A percentile compares a stretch with the other conserved stretches of the same genome.
phyloP scores from a whole-genome alignment of 2,797 vertebrate genomes.

The Austrolebias charrua region DNA sequence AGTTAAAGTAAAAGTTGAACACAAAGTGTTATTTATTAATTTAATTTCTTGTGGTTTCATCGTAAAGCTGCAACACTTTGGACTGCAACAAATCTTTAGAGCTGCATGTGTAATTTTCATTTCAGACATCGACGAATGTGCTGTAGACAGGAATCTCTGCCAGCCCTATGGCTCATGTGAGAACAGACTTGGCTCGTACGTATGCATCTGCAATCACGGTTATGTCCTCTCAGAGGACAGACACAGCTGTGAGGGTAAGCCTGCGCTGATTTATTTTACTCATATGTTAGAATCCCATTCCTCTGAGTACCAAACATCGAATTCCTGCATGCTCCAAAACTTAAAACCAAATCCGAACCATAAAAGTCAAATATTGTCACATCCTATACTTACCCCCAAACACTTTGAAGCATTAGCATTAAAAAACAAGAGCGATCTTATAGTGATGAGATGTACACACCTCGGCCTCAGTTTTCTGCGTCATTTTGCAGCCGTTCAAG shows the following conservation, averaged over 20 bases:
- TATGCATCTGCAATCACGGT: conserved; percentile 86
- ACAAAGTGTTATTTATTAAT: neutral
- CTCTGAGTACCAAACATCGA: conserved; percentile 32
- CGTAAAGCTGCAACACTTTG: conserved; percentile 6
- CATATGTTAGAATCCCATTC: conserved; percentile 12
- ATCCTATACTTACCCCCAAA: too few relatives aligned
- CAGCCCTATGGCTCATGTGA: conserved; percentile 86
- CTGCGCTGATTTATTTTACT: conserved; percentile 18
- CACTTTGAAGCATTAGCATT: neutral
- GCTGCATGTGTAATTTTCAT: conserved; percentile 34
- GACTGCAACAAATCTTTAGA: conserved; percentile 19
- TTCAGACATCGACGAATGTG: conserved; percentile 90
- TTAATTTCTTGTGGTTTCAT: too few relatives aligned
- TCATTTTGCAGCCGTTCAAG: conserved; percentile 64
- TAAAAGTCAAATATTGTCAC: neutral
- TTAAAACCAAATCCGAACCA: conserved; percentile 4
- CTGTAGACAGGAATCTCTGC: conserved; percentile 83
- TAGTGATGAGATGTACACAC: neutral
- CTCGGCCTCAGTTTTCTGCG: neutral
- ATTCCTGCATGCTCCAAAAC: conserved; percentile 17
- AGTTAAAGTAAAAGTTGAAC: neutral
- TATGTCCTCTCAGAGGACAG: conserved; percentile 84
- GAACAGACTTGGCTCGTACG: conserved; percentile 86
- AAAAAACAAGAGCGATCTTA: neutral
- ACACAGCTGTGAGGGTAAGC: conserved; percentile 87